Evolutionary conservation across 2,113 vertebrate genomes (phyloP), one percentile per base, ranked within the genome.

Genomic region (Lepidothrix coronata): DNA sequence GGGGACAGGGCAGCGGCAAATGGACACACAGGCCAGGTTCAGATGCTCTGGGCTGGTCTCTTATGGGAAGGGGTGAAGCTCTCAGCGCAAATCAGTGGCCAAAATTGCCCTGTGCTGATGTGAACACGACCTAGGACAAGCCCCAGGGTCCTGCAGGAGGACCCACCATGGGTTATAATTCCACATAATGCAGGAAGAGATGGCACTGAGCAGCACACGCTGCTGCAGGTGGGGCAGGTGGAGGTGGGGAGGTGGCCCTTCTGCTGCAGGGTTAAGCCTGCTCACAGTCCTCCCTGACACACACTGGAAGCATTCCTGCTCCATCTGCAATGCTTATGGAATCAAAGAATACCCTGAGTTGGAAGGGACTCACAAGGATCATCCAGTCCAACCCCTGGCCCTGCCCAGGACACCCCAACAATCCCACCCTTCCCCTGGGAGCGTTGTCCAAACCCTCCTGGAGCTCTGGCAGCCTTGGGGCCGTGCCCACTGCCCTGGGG

Each of bases 181-280:
- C 35, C 61, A 55, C 23, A 28, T 2, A 9, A 39, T 2, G 31
- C 13, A n/a, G 46, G 41, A 76, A 22, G 63, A 21, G 37, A 18
- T 2, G 6, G 30, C 3, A 6, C 63, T 1, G 21, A 54, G 43
- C 30, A 43, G 0, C 30, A 33, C 12, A 14, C 1, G 16, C 28
- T 46, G 16, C 61, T n/a, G 62, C 22, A 5, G 22, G 31, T 21
- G 7, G 39, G 39, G 39, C 39, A 41, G 39, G 39, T 41, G 4
- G 33, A 25, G 25, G 23, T 25, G 39, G 49, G 7, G 25, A 41
- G 76, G 33, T 23, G 52, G 23, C 27, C 20, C 43, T 27, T 49
- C 31, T 22, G 43, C 51, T 35, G 57, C 57, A 10, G 25, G 11
- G 15, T 22, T 35, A n/a, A 4, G 31, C 62, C 20, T 17, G 48